Conservation (phyloP, 2,888 invertebrate genomes). For the Muschampia plurimacula region DNA sequence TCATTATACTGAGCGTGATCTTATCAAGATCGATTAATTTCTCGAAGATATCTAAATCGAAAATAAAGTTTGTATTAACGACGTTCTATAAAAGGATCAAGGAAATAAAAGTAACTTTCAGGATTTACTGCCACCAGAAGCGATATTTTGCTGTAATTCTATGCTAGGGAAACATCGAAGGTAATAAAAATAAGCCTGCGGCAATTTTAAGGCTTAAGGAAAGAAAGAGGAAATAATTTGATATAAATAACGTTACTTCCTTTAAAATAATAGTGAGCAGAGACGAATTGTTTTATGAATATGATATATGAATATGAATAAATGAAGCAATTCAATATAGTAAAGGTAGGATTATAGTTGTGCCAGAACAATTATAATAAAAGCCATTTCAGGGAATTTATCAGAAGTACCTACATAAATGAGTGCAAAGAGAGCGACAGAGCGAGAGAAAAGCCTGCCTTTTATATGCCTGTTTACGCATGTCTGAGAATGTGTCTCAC, state of each 20-base stretch:
- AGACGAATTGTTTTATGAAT: not conserved
- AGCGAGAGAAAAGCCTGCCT: too few relatives aligned
- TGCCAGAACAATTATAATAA: not conserved
- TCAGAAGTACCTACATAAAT: too few relatives aligned
- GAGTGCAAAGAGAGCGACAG: too few relatives aligned
- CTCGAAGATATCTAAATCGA: not conserved
- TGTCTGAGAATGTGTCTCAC: too few relatives aligned
- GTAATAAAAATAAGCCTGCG: constrained; percentile 4
- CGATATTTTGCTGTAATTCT: not conserved
- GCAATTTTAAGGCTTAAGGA: not conserved
- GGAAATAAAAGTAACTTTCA: not conserved
- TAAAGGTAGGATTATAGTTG: too few relatives aligned
- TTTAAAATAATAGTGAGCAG: not conserved
- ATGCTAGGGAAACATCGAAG: not conserved
- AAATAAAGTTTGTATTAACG: not conserved
- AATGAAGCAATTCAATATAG: too few relatives aligned
- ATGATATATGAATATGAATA: too few relatives aligned
- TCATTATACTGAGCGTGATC: too few relatives aligned
- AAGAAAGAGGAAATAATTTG: not conserved
- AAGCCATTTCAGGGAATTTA: too few relatives aligned
- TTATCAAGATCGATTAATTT: too few relatives aligned
- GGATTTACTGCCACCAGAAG: not conserved
- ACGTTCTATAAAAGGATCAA: not conserved
- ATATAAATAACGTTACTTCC: not conserved
- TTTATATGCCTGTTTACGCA: too few relatives aligned